Percentiles rank a stretch among this genome's conserved stretches.
Conservation (phyloP, 2,113 vertebrate species). For the Crotalus horridus region DNA sequence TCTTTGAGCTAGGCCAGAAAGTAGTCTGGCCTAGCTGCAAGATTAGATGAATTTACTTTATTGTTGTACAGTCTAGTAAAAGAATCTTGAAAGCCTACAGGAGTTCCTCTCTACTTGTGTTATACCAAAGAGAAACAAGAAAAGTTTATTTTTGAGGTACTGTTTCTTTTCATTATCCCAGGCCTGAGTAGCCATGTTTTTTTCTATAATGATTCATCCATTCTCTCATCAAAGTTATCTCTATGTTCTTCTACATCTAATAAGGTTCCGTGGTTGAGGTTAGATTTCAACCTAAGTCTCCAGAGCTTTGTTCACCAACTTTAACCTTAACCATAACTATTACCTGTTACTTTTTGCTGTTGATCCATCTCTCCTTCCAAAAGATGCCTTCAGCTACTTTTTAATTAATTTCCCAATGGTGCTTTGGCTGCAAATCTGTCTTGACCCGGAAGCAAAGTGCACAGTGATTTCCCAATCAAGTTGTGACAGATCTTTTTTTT, state of each 20-base stretch:
- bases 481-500: background rate
- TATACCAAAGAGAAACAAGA: background rate
- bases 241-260: background rate
- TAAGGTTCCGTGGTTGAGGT: background rate
- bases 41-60: background rate
- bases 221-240: background rate
- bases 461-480: background rate
- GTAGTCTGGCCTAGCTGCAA: background rate
- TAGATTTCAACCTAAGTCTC: background rate
- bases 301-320: background rate
- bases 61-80: background rate
- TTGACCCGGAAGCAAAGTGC: background rate
- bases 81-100: background rate
- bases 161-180: background rate
- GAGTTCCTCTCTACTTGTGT: background rate
- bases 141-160: background rate
- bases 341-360: conserved; percentile 46
- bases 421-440: background rate
- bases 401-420: background rate
- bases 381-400: background rate
- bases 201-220: background rate
- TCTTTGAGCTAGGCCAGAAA: background rate
- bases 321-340: background rate
- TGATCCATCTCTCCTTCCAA: conserved; percentile 10
- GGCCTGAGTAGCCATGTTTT: background rate